Evolutionary conservation across 2,113 vertebrate genomes (phyloP).

Genomic region (Campylomormyrus numenius): DNA sequence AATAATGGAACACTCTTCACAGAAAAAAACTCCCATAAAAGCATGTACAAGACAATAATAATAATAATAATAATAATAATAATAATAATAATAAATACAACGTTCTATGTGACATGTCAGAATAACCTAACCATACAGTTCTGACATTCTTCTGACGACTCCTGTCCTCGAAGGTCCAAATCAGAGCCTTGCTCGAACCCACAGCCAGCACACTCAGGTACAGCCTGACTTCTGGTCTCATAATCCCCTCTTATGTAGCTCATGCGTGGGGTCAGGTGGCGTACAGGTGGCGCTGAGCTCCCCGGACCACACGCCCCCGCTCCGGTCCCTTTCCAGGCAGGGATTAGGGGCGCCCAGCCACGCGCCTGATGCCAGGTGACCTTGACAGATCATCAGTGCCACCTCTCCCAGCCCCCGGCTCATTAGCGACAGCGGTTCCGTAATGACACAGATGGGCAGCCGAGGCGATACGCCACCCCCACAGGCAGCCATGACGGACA

Average conservation of each 20-base stretch:
- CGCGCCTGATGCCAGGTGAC: not conserved
- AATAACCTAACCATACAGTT: not conserved
- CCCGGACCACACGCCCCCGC: not conserved
- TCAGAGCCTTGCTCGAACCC: not conserved
- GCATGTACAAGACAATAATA: not conserved
- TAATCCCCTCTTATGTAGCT: not conserved
- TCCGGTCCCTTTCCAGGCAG: not conserved
- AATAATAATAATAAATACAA: not conserved
- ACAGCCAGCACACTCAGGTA: not conserved
- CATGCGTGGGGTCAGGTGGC: not conserved
- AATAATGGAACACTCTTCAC: not conserved
- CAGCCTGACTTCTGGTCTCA: not conserved
- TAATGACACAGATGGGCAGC: not conserved
- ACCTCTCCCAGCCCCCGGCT: not conserved
- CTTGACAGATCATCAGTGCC: not conserved
- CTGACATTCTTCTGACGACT: not conserved
- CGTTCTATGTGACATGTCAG: not conserved
- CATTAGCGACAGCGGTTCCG: not conserved
- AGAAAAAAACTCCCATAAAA: not conserved
- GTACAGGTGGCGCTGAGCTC: not conserved
- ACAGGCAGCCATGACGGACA: not conserved
- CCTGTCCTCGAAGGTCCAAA: not conserved
- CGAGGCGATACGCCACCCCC: not conserved
- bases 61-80: not conserved
- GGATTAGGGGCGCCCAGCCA: not conserved